A percentile compares a stretch with the other conserved stretches of the same genome.
These are phyloP conservation scores for human DNA, from an alignment of 2,113 vertebrate species.

Conservation along the genomic window DNA sequence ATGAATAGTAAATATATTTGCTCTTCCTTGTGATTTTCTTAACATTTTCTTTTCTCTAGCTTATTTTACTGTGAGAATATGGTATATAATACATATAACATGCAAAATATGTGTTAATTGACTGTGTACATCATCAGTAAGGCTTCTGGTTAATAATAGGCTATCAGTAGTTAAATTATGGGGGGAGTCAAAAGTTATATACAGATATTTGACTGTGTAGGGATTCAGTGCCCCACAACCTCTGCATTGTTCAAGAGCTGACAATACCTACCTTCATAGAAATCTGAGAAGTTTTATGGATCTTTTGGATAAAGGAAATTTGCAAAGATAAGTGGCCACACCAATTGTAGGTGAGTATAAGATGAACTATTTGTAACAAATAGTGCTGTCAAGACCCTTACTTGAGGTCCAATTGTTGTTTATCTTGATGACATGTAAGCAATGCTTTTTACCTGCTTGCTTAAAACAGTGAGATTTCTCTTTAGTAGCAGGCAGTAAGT, in stretches of 20 bases:
- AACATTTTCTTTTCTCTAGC: neutral
- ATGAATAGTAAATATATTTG: neutral
- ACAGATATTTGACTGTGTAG: neutral
- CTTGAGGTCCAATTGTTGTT: neutral
- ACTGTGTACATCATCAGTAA: neutral
- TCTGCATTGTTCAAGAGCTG: neutral
- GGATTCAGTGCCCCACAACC: neutral
- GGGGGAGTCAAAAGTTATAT: neutral
- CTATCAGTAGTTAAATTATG: neutral
- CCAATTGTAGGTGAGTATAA: neutral
- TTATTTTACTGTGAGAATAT: neutral
- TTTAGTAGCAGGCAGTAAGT: neutral
- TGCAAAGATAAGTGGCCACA: neutral
- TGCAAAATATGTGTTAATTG: neutral
- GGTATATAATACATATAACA: neutral
- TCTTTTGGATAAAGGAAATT: neutral
- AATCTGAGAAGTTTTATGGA: neutral
- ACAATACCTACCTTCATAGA: neutral
- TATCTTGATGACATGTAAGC: neutral
- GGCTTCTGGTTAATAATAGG: neutral
- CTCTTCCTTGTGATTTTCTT: neutral
- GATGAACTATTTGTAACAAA: neutral
- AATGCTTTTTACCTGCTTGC: neutral
- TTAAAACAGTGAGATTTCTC: neutral
- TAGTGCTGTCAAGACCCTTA: neutral